These are phyloP conservation scores for Miltochrista miniata DNA, from an alignment of 2,888 invertebrate species.

Conservation along the genomic window DNA sequence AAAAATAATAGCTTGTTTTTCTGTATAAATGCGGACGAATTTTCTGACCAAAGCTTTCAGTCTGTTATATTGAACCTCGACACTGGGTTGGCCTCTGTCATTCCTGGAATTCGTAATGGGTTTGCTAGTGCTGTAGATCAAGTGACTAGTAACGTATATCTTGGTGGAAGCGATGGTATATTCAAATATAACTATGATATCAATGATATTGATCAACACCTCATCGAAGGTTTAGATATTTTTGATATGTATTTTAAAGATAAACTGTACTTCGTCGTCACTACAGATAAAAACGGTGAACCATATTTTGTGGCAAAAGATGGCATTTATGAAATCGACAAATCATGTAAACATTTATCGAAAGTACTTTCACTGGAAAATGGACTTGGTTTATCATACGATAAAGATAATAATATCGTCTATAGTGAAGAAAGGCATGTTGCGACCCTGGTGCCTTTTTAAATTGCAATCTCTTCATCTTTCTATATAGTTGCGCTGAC, in stretches of 20 bases:
- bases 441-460: slow-evolving; percentile 41
- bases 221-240: slow-evolving; percentile 51
- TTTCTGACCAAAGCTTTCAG: slow-evolving; percentile 64
- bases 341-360: slow-evolving; percentile 37
- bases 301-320: slow-evolving; percentile 56
- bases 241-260: slow-evolving; percentile 60
- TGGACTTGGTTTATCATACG: slow-evolving; percentile 60
- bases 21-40: slow-evolving; percentile 66
- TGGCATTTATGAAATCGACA: slow-evolving; percentile 55
- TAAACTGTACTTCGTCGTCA: slow-evolving; percentile 55
- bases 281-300: slow-evolving; percentile 45
- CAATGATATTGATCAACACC: slow-evolving; percentile 43
- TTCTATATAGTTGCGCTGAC: no score
- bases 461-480: background rate
- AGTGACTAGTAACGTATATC: slow-evolving; percentile 47
- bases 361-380: slow-evolving; percentile 46
- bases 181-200: slow-evolving; percentile 52
- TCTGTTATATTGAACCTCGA: slow-evolving; percentile 55
- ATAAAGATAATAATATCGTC: slow-evolving; percentile 58
- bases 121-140: slow-evolving; percentile 64
- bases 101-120: slow-evolving; percentile 61
- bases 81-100: slow-evolving; percentile 41
- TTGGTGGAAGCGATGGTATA: slow-evolving; percentile 66
- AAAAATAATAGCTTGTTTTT: slow-evolving; percentile 53
- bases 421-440: slow-evolving; percentile 60